phyloP scores from a whole-genome alignment of 2,797 vertebrate species.

The Channa striata region DNA sequence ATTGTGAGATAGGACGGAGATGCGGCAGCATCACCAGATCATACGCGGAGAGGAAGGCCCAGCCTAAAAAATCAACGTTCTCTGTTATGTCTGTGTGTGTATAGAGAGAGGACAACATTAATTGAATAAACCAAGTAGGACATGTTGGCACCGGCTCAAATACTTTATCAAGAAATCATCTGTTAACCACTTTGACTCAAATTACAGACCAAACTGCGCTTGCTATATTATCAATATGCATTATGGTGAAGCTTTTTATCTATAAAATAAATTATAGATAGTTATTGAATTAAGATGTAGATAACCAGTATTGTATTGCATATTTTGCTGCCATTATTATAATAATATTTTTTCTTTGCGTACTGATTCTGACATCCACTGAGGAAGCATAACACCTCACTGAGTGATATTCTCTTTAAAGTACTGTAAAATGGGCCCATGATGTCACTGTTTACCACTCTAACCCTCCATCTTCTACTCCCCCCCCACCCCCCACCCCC shows the following conservation, averaged over 20 bases:
- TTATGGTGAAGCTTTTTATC: constrained; percentile 24
- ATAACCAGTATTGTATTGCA: not conserved
- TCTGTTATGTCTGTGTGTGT: constrained; percentile 56
- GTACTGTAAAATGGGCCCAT: constrained; percentile 62
- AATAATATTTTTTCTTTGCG: constrained; percentile 39
- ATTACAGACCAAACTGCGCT: constrained; percentile 24
- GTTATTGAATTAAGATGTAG: too few species aligned
- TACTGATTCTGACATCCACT: constrained; percentile 28
- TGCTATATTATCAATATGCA: constrained; percentile 28
- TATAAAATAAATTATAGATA: not conserved
- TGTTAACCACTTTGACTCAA: constrained; percentile 26
- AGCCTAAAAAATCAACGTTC: constrained; percentile 64
- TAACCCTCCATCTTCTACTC: constrained; percentile 28
- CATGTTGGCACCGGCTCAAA: constrained; percentile 45
- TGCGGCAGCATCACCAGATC: constrained; percentile 53
- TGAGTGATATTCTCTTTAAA: constrained; percentile 53
- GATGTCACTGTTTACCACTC: constrained; percentile 72
- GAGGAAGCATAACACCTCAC: constrained; percentile 29
- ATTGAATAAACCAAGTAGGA: constrained; percentile 25
- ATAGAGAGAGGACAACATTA: constrained; percentile 31
- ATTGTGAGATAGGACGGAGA: constrained; percentile 50
- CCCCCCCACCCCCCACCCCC: constrained; percentile 41
- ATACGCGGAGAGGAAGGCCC: constrained; percentile 67
- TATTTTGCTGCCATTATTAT: constrained; percentile 25
- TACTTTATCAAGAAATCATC: constrained; percentile 34